Conservation (phyloP, 2,113 vertebrate genomes). For the Proteles cristata region DNA sequence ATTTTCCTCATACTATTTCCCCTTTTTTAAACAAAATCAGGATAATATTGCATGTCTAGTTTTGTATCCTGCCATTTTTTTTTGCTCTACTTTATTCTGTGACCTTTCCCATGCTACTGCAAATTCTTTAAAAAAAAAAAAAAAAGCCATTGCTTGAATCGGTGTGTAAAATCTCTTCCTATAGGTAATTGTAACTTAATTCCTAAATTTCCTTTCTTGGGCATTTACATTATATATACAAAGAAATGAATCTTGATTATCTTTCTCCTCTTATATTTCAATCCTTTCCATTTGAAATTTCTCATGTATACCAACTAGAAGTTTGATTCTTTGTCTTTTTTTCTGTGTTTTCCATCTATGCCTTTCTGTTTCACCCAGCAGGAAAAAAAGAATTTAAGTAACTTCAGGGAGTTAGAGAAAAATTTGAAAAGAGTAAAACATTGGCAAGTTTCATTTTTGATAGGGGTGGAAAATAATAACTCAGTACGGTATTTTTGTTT, state of each 20-base stretch:
- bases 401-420: background rate
- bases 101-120: background rate
- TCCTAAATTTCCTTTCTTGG: background rate
- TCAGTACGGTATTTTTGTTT: background rate
- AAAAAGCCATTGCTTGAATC: background rate
- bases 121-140: background rate
- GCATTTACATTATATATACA: background rate
- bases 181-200: background rate
- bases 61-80: background rate
- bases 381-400: background rate
- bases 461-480: background rate
- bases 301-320: background rate
- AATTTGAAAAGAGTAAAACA: background rate
- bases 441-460: background rate
- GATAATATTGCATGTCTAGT: background rate
- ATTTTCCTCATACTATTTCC: background rate
- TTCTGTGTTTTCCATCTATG: background rate
- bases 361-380: background rate
- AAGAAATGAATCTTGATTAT: background rate
- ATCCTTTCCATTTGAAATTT: background rate
- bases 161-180: background rate
- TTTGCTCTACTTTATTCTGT: background rate
- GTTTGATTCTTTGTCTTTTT: background rate
- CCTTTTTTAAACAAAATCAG: background rate
- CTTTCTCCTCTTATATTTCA: background rate